phyloP scores from a whole-genome alignment of 2,113 vertebrate species.

The Aspiorhynchus laticeps region DNA sequence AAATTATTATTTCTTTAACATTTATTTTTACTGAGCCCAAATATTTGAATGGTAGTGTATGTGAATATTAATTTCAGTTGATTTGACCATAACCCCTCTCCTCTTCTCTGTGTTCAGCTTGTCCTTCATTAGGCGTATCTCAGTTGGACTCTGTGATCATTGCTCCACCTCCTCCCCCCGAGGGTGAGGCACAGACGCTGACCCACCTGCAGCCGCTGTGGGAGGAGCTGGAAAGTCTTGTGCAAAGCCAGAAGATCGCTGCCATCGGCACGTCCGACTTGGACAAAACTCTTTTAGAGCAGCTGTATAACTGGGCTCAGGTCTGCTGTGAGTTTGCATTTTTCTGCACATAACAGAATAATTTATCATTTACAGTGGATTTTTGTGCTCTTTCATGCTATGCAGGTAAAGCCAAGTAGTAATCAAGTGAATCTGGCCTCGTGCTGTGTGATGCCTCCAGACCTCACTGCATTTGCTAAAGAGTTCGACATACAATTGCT shows the following conservation, averaged over 20 bases:
- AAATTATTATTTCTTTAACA: neutral
- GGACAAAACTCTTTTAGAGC: slow-evolving; percentile 91
- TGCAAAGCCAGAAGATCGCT: slow-evolving; percentile 84
- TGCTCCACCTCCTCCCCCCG: slow-evolving; percentile 82
- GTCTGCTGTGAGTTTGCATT: slow-evolving; percentile 65
- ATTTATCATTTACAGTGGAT: neutral
- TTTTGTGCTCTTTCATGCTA: neutral
- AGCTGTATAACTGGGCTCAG: slow-evolving; percentile 96
- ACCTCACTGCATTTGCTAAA: slow-evolving; percentile 96
- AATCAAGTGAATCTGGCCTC: slow-evolving; percentile 98
- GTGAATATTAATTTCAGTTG: neutral
- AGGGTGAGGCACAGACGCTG: slow-evolving; percentile 81
- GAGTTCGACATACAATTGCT: slow-evolving; percentile 95
- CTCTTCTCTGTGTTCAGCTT: slow-evolving; percentile 72
- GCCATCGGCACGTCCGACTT: slow-evolving; percentile 96
- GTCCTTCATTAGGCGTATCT: slow-evolving; percentile 85
- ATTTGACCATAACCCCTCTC: neutral
- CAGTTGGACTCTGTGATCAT: slow-evolving; percentile 97
- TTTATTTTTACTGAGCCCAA: neutral
- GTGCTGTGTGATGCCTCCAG: slow-evolving; percentile 98
- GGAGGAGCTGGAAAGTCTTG: slow-evolving; percentile 89
- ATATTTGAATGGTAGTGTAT: neutral
- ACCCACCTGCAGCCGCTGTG: slow-evolving; percentile 91
- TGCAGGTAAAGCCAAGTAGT: slow-evolving; percentile 94
- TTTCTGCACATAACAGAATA: neutral